Evolutionary conservation across 2,888 invertebrate genomes (phyloP).

Genomic region (Nemapogon koenigi): DNA sequence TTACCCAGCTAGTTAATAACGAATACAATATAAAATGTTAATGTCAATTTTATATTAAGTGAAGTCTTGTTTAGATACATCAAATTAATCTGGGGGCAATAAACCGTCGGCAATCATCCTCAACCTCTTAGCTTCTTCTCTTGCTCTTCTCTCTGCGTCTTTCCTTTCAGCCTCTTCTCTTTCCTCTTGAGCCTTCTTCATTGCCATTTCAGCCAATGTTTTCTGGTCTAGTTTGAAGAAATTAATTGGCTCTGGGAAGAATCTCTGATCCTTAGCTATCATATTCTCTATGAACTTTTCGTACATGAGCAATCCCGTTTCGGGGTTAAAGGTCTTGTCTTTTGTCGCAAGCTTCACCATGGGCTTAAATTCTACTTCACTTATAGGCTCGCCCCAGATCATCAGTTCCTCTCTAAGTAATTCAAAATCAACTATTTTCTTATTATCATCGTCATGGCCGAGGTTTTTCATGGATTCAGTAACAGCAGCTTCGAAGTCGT

Average conservation of each 20-base stretch:
- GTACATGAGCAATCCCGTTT: conserved; percentile 34
- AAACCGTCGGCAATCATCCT: conserved; percentile 45
- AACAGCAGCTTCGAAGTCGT: conserved; percentile 41
- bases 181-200: conserved; percentile 43
- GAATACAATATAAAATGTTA: no score
- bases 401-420: conserved; percentile 36
- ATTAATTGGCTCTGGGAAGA: conserved; percentile 44
- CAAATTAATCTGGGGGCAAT: conserved; percentile 22
- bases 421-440: conserved; percentile 34
- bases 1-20: no score
- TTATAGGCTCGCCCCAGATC: conserved; percentile 45
- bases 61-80: no score
- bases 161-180: conserved; percentile 35
- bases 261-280: conserved; percentile 38
- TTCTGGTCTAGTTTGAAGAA: conserved; percentile 54
- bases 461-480: conserved; percentile 41
- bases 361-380: conserved; percentile 43
- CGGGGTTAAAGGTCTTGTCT: conserved; percentile 37
- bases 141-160: conserved; percentile 35
- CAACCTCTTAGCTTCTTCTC: conserved; percentile 40
- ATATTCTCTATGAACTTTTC: conserved; percentile 48
- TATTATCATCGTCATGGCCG: conserved; percentile 42
- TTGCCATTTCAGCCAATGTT: conserved; percentile 45
- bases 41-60: no score
- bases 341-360: conserved; percentile 36